phyloP scores from a whole-genome alignment of 35 echinoderm and acorn worm genomes.

The Holothuria glaberrima region DNA sequence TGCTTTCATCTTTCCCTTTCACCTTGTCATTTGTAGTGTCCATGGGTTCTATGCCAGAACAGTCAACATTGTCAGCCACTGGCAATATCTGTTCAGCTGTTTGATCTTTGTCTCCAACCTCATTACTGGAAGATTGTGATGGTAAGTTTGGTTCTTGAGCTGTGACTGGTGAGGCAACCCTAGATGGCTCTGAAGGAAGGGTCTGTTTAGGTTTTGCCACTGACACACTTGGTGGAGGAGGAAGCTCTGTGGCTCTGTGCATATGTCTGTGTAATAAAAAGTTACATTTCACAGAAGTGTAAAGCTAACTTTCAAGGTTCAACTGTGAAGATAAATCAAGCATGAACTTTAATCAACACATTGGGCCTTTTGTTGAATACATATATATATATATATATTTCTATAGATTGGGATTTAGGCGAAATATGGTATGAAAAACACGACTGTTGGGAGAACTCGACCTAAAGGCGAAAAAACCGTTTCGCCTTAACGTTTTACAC shows the following conservation, averaged over 20 bases:
- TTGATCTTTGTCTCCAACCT: background rate
- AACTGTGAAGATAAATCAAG: too few species aligned
- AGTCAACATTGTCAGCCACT: background rate
- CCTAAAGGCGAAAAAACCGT: too few species aligned
- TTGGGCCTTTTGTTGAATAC: too few species aligned
- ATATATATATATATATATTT: too few species aligned
- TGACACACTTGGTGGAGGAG: constrained; percentile 50
- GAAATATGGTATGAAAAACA: too few species aligned
- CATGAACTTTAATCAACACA: too few species aligned
- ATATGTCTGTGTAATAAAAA: constrained; percentile 55
- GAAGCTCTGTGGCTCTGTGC: constrained; percentile 75
- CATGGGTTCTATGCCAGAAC: background rate
- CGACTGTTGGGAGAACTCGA: too few species aligned
- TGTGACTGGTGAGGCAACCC: background rate
- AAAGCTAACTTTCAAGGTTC: too few species aligned
- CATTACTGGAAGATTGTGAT: background rate
- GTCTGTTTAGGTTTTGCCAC: background rate
- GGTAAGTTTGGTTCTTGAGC: background rate
- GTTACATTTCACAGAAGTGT: too few species aligned
- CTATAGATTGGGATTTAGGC: too few species aligned
- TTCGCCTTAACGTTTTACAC: too few species aligned
- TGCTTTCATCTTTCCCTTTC: background rate
- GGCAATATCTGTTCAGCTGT: too few species aligned
- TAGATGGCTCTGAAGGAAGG: background rate
- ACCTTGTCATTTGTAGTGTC: background rate